Percentiles rank a stretch among this genome's conserved stretches.
Conservation (phyloP, 2,797 vertebrate species). For the Eurystomus glaucurus region DNA sequence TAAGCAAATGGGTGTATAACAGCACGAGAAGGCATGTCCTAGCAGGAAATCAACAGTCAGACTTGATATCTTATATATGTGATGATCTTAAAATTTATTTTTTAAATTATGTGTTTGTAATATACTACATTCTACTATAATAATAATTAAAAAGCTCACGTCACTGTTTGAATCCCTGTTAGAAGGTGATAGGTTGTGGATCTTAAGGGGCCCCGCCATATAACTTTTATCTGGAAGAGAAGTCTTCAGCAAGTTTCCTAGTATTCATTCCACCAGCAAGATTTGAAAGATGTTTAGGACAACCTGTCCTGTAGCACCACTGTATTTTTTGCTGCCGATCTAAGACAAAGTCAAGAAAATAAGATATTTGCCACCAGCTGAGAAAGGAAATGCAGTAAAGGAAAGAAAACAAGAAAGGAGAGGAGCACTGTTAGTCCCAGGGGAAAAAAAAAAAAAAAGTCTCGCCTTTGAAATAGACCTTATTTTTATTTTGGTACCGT, state of each 20-base stretch:
- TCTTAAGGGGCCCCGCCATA: background rate
- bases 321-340: background rate
- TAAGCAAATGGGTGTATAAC: background rate
- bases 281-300: background rate
- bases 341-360: background rate
- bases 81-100: background rate
- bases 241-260: background rate
- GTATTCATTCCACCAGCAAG: background rate
- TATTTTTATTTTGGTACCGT: background rate
- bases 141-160: background rate
- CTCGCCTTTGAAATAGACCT: background rate
- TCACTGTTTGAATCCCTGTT: background rate
- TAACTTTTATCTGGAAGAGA: background rate
- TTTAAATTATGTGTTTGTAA: background rate
- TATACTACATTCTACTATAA: background rate
- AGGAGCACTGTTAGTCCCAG: background rate
- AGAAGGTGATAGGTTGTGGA: background rate
- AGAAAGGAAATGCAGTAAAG: slow-evolving; percentile 2
- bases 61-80: background rate
- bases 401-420: background rate
- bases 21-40: background rate
- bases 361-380: background rate
- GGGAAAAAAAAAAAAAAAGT: background rate
- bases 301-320: background rate
- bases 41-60: background rate